Base-by-base conservation (phyloP, 2,888 invertebrate species). In the Griposia aprilina region DNA sequence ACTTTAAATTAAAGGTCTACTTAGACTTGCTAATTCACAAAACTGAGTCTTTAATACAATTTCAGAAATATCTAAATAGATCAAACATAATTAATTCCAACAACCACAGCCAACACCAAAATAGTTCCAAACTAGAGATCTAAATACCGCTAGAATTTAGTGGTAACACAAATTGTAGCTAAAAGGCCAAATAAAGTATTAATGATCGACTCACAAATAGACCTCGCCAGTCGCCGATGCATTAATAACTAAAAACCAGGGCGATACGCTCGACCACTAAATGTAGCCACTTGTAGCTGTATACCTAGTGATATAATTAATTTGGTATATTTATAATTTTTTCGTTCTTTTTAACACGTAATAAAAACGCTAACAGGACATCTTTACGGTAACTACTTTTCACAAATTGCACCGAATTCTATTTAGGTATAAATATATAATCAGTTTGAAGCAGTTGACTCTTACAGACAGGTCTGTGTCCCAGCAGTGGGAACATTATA, bases 141-240 rank as follows among this genome's bases (percentile, higher is more conserved):
- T 26, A 63, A 68, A 80, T 62, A 69, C 6, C 4, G 7, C 10
- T 45, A 62, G 26, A 65, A 63, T 36, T 57, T 41, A 20, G 5
- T 63, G 55, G 63, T 68, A 73, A 68, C 72, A 85, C 30, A 69
- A 73, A 70, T 60, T 52, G 62, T 45, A 50, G 48, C 50, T 69
- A 45, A 83, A 84, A 60, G 60, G n/a, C 2, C 52, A 26, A 71
- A 69, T 75, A 45, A 75, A 48, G 65, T 67, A 59, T 66, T 73
- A 81, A 83, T 81, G 62, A 74, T 84, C 23, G 48, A n/a, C 36
- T 52, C 72, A 59, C 75, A 85, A 81, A 81, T 82, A 85, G 52
- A 73, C 59, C 50, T 45, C n/a, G 60, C 60, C 66, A 55, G 26
- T 83, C 10, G 52, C 41, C 26, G 30, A 30, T 82, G 82, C 71